phyloP scores from a whole-genome alignment of 2,797 vertebrate species.

The Sebastes nivosus region DNA sequence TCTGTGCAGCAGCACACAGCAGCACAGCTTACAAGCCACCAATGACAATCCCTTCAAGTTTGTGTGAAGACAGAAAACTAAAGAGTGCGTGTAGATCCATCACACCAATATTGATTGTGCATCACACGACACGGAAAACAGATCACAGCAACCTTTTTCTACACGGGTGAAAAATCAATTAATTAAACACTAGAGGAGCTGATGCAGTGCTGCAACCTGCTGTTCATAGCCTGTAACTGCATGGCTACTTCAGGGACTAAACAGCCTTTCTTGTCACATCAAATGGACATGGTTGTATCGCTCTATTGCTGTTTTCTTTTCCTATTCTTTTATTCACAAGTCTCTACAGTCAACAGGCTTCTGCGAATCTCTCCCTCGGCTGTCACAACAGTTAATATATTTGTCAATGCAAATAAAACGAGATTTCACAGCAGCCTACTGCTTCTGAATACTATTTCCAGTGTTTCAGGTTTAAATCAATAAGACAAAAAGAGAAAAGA shows the following conservation, averaged over 20 bases:
- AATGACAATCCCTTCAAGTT: background rate
- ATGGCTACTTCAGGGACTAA: background rate
- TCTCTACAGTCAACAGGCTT: slow-evolving; percentile 1
- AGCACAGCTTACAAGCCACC: background rate
- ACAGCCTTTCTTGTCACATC: background rate
- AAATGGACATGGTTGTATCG: background rate
- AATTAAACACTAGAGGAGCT: slow-evolving; percentile 42
- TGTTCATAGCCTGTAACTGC: slow-evolving; percentile 53
- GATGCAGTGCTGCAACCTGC: slow-evolving; percentile 69
- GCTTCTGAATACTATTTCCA: background rate
- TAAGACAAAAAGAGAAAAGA: background rate
- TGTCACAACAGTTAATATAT: slow-evolving; percentile 22
- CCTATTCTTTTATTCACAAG: background rate
- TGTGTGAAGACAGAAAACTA: slow-evolving; percentile 18
- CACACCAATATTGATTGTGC: slow-evolving; percentile 51
- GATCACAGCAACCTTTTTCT: slow-evolving; percentile 49
- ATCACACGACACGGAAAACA: slow-evolving; percentile 39
- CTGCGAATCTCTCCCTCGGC: background rate
- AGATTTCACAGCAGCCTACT: background rate
- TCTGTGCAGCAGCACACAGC: background rate
- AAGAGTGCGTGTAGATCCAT: slow-evolving; percentile 36
- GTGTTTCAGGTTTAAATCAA: background rate
- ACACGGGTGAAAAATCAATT: slow-evolving; percentile 42
- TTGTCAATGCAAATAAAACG: slow-evolving; percentile 6
- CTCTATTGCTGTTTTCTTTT: slow-evolving; percentile 1